Base-by-base conservation (phyloP, 2,113 vertebrate species). In the Melanocharis versteri region DNA sequence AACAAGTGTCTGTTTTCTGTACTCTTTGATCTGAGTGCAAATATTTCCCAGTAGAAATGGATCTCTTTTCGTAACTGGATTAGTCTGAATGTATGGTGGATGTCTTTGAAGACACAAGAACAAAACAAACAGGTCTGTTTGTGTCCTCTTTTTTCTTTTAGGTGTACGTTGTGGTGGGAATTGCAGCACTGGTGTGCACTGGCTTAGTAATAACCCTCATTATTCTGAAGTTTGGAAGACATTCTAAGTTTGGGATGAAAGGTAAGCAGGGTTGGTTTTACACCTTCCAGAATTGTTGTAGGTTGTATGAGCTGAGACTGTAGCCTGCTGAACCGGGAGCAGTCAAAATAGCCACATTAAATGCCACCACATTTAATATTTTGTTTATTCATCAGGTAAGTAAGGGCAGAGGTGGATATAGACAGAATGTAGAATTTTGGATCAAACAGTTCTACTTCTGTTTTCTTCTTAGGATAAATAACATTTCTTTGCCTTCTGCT, bases 161-260 rank as follows among this genome's bases (percentile, higher is more conserved):
- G 99, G 99, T 99, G 44, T 99, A 99, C 31, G 99, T 99, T 92
- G 99, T 99, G 76, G 99, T 99, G 93, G 99, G 99, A 77, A 99
- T 99, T 77, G 99, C 99, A 8, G 99, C 98, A 69, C 97, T 99
- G 47, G 99, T 99, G 50, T 99, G 99, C 96, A 99, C 98, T 44
- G 99, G 99, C 89, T 98, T 99, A 95, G 98, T 99, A 76, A 98
- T 99, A 91, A 99, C 99, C 98, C 97, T 99, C 78, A 98, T 99
- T 95, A 98, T 99, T 96, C 98, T 99, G 93, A 99, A 99, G 97
- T 99, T 99, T 96, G 99, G 99, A 95, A 99, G 99, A 80, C 99
- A 99, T 88, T 99, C 99, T 57, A 99, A 99, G 97, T 99, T 99
- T 97, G 99, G 99, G 96, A 99, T 99, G 98, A 99, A 99, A 99